Conservation (phyloP, 2,113 vertebrate species). For the Saimiri boliviensis region DNA sequence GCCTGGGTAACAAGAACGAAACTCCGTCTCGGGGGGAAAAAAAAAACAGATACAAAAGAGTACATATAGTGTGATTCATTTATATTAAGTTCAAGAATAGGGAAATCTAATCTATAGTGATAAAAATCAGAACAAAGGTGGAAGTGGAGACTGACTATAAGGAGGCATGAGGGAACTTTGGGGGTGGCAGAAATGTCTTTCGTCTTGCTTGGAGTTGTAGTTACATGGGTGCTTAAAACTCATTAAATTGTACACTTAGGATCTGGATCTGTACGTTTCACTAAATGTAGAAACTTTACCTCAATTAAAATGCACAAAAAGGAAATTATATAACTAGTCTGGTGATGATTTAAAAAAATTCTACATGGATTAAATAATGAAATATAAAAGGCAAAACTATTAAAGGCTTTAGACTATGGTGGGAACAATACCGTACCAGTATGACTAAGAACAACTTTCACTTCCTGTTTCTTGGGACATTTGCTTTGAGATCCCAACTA, state of each 20-base stretch:
- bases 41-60: constrained; percentile 20
- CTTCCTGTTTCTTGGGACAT: background rate
- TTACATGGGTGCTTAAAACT: constrained; percentile 12
- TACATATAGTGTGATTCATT: background rate
- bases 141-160: background rate
- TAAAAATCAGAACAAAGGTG: background rate
- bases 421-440: background rate
- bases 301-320: background rate
- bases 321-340: background rate
- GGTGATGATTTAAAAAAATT: background rate
- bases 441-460: background rate
- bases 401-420: background rate
- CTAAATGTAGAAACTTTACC: background rate
- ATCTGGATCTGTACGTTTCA: constrained; percentile 28
- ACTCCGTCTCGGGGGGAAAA: too few species aligned
- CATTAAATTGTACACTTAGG: constrained; percentile 2
- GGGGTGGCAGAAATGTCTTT: background rate
- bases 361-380: background rate
- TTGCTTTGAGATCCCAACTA: background rate
- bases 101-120: background rate
- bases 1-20: too few species aligned
- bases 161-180: background rate
- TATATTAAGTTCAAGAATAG: background rate
- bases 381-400: background rate
- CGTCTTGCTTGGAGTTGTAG: background rate